Percentiles rank a stretch among this genome's conserved stretches.
Evolutionary conservation across 1,140 invertebrate genomes (phyloP).

Genomic region (Chironomus tepperi): DNA sequence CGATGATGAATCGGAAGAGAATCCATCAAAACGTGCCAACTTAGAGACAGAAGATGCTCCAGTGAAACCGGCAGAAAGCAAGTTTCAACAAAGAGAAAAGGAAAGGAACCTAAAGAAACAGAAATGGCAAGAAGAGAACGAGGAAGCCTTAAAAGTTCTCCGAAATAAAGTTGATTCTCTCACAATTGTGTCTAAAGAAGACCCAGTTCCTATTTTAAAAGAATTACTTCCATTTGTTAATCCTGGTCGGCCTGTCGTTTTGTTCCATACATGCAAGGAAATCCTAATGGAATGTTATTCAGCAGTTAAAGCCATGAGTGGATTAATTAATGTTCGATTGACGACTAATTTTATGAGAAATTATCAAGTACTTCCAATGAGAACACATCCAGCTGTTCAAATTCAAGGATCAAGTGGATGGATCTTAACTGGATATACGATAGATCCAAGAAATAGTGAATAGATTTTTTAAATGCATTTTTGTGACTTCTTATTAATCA

Average conservation of each 20-base stretch:
- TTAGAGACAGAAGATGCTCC: constrained; percentile 25
- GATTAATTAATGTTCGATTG: constrained; percentile 64
- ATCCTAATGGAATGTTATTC: constrained; percentile 72
- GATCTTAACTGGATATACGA: constrained; percentile 57
- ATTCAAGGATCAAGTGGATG: constrained; percentile 69
- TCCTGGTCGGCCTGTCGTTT: constrained; percentile 70
- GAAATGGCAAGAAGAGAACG: constrained; percentile 57
- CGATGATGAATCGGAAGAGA: constrained; percentile 5
- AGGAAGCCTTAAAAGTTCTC: constrained; percentile 48
- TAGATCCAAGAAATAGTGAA: constrained; percentile 37
- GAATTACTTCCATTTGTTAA: constrained; percentile 66
- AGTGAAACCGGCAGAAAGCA: constrained; percentile 25
- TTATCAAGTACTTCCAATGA: constrained; percentile 78
- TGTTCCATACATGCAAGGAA: constrained; percentile 71
- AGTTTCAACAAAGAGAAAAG: constrained; percentile 27
- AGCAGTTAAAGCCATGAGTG: constrained; percentile 56
- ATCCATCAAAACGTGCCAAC: constrained; percentile 26
- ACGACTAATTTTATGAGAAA: constrained; percentile 79
- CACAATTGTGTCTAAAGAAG: constrained; percentile 71
- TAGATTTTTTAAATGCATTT: background rate
- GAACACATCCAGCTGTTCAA: constrained; percentile 75
- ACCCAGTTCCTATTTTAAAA: constrained; percentile 69
- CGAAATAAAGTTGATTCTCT: constrained; percentile 63
- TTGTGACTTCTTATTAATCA: too few relatives aligned
- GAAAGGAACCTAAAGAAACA: constrained; percentile 31